These are phyloP conservation scores for Drosophila navojoa DNA, from an alignment of 1,140 invertebrate species.

Conservation along the genomic window DNA sequence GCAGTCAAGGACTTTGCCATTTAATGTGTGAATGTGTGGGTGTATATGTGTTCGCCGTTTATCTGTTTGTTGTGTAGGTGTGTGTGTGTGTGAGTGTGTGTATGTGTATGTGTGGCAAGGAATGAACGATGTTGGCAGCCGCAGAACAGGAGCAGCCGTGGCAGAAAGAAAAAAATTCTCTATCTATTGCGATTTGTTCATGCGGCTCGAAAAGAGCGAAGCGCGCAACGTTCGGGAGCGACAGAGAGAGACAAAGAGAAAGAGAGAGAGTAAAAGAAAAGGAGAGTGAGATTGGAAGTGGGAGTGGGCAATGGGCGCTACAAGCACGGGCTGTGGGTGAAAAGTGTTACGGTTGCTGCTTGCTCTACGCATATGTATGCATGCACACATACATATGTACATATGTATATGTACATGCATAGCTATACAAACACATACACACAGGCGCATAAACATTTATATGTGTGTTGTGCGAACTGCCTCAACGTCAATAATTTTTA, in stretches of 20 bases:
- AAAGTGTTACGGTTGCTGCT: slow-evolving; percentile 63
- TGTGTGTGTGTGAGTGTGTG: not conserved
- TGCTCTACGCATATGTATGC: slow-evolving; percentile 46
- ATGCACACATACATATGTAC: slow-evolving; percentile 32
- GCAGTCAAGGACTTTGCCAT: slow-evolving; percentile 59
- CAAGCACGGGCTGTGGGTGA: slow-evolving; percentile 56
- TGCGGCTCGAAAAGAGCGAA: slow-evolving; percentile 79
- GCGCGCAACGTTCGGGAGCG: slow-evolving; percentile 50
- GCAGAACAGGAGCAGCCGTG: slow-evolving; percentile 52
- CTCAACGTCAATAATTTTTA: slow-evolving; percentile 63
- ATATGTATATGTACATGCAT: not conserved
- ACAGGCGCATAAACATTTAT: no score
- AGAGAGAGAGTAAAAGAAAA: slow-evolving; percentile 19
- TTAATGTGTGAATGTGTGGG: slow-evolving; percentile 19
- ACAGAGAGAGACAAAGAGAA: slow-evolving; percentile 8
- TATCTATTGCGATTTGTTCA: slow-evolving; percentile 83
- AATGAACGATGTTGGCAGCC: slow-evolving; percentile 46
- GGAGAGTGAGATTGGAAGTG: slow-evolving; percentile 5
- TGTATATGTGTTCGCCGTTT: slow-evolving; percentile 10
- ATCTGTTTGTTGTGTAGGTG: not conserved
- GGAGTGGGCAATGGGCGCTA: slow-evolving; percentile 51
- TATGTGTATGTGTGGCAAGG: slow-evolving; percentile 54
- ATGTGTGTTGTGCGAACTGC: not conserved
- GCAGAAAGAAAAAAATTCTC: slow-evolving; percentile 80
- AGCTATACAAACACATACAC: no score